phyloP scores from a whole-genome alignment of 2,888 invertebrate species.

The Atrina japonica region DNA sequence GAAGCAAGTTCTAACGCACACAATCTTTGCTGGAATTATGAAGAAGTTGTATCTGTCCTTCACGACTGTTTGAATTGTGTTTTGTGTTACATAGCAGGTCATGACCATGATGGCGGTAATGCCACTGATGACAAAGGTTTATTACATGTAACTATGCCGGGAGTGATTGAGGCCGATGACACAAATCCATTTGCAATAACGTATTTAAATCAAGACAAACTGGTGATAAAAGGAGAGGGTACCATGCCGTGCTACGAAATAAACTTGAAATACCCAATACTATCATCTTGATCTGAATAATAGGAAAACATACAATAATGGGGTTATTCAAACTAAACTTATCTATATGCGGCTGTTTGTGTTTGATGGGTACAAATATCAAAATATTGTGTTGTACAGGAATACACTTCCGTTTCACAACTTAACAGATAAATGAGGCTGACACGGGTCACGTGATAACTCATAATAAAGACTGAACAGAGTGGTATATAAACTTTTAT shows the following conservation, averaged over 20 bases:
- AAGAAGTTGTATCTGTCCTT: slow-evolving; percentile 73
- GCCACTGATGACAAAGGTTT: slow-evolving; percentile 74
- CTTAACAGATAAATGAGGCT: too few relatives aligned
- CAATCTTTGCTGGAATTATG: slow-evolving; percentile 79
- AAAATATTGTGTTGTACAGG: too few relatives aligned
- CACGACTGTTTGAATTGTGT: slow-evolving; percentile 70
- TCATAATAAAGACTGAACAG: too few relatives aligned
- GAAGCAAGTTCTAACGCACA: slow-evolving; percentile 53
- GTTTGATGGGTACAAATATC: too few relatives aligned
- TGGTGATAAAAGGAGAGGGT: slow-evolving; percentile 67
- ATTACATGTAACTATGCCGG: slow-evolving; percentile 77
- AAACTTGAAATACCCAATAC: slow-evolving; percentile 12
- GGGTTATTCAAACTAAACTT: too few relatives aligned
- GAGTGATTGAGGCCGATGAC: slow-evolving; percentile 76
- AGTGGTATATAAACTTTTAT: too few relatives aligned
- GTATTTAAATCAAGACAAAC: slow-evolving; percentile 62
- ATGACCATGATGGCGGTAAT: slow-evolving; percentile 77
- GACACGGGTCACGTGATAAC: too few relatives aligned
- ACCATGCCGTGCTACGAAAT: slow-evolving; percentile 9
- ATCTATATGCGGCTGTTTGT: too few relatives aligned
- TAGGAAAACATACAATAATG: too few relatives aligned
- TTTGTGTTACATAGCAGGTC: slow-evolving; percentile 78
- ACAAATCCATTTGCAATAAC: slow-evolving; percentile 72
- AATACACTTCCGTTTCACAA: too few relatives aligned
- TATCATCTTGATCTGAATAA: too few relatives aligned